A percentile compares a stretch with the other conserved stretches of the same genome.
Evolutionary conservation across 2,113 vertebrate species (phyloP).

Genomic region (Thamnophis sirtalis): DNA sequence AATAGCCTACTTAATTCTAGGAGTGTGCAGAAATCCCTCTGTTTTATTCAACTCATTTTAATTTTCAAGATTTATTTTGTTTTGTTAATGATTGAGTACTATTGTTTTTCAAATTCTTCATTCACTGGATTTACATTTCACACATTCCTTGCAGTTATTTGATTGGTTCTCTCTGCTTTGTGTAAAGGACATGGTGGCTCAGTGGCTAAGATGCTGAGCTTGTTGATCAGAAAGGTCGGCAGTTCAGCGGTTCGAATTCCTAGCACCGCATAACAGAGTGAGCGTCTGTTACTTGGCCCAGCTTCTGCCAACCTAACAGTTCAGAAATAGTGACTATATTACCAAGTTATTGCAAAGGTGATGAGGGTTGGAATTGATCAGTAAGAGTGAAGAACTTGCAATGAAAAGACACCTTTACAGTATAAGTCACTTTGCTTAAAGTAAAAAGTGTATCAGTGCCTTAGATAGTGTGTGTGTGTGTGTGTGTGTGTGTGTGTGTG

Average conservation of each 20-base stretch:
- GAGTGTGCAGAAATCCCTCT: background rate
- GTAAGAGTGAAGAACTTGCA: constrained; percentile 26
- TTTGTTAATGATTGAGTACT: background rate
- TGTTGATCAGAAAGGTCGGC: no score
- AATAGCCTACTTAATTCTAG: background rate
- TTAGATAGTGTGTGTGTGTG: constrained; percentile 10
- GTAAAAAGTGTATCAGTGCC: constrained; percentile 1
- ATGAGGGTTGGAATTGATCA: background rate
- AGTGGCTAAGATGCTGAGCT: no score
- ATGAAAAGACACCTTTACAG: background rate
- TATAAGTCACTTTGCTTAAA: constrained; percentile 19
- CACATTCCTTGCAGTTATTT: background rate
- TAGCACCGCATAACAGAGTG: no score
- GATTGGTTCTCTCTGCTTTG: background rate
- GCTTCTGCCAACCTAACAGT: no score
- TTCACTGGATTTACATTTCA: background rate
- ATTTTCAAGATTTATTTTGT: background rate
- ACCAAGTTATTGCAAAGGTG: constrained; percentile 22
- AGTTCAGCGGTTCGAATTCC: no score
- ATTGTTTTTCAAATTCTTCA: background rate
- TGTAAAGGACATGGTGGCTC: background rate
- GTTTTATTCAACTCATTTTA: background rate
- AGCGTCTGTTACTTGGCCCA: no score
- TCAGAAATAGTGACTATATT: no score
- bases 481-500: background rate